phyloP scores from a whole-genome alignment of 2,113 vertebrate species.

The Tetrax tetrax region DNA sequence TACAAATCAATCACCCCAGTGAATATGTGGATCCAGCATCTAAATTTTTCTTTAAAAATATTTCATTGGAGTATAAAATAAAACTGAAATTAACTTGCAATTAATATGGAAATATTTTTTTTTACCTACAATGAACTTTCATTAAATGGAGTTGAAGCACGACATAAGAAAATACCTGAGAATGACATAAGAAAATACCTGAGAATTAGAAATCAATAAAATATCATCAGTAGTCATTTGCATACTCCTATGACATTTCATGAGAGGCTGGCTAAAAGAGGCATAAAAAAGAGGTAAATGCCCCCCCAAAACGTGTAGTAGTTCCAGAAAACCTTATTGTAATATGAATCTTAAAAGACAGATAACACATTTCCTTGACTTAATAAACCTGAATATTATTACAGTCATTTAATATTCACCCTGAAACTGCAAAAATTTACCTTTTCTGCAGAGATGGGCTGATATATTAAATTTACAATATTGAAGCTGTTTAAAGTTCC shows the following conservation, averaged over 20 bases:
- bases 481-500: background rate
- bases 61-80: background rate
- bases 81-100: background rate
- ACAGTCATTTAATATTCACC: background rate
- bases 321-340: background rate
- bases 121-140: background rate
- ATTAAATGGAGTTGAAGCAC: background rate
- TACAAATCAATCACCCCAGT: background rate
- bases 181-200: background rate
- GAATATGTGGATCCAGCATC: background rate
- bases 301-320: accelerated
- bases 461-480: background rate
- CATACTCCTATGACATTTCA: background rate
- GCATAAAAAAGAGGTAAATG: background rate
- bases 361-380: background rate
- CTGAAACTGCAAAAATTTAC: background rate
- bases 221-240: background rate
- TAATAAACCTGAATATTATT: background rate
- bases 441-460: background rate
- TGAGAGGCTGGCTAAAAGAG: background rate
- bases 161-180: background rate
- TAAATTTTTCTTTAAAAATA: background rate
- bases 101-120: background rate
- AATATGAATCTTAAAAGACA: background rate
- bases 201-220: background rate